A percentile compares a stretch with the other conserved stretches of the same genome.
Conservation (phyloP, 2,888 invertebrate genomes). For the Athalia circularis region DNA sequence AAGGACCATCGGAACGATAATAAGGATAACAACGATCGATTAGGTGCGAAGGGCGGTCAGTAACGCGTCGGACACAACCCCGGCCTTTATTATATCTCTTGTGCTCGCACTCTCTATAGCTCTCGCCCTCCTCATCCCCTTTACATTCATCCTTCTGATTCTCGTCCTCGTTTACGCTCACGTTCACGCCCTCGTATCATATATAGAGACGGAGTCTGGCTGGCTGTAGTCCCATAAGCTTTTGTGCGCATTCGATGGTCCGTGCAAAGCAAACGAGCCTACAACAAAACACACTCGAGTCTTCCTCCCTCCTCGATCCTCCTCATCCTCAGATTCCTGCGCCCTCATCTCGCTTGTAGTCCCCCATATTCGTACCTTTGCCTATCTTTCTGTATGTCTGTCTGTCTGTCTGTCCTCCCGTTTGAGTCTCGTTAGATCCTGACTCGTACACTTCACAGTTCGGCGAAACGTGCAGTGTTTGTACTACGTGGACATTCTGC, state of each 20-base stretch:
- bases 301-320: conserved; percentile 61
- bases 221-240: conserved; percentile 45
- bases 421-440: neutral
- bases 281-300: conserved; percentile 57
- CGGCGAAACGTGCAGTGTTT: neutral
- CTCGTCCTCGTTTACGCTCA: conserved; percentile 9
- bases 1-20: neutral
- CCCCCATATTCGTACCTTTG: conserved; percentile 2
- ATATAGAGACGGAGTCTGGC: too few species aligned
- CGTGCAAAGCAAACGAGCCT: conserved; percentile 64
- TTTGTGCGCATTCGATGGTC: conserved; percentile 64
- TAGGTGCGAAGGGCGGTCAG: conserved; percentile 25
- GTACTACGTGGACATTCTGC: too few species aligned
- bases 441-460: neutral
- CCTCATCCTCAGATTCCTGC: neutral
- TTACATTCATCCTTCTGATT: neutral
- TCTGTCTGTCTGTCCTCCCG: neutral
- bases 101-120: neutral
- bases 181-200: conserved; percentile 24
- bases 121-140: conserved; percentile 15
- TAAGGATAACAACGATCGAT: conserved; percentile 39
- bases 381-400: neutral
- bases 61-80: neutral
- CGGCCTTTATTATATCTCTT: conserved; percentile 37
- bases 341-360: conserved; percentile 17